A percentile compares a stretch with the other conserved stretches of the same genome.
Conservation (phyloP, 2,113 vertebrate species). For the Miniopterus natalensis region DNA sequence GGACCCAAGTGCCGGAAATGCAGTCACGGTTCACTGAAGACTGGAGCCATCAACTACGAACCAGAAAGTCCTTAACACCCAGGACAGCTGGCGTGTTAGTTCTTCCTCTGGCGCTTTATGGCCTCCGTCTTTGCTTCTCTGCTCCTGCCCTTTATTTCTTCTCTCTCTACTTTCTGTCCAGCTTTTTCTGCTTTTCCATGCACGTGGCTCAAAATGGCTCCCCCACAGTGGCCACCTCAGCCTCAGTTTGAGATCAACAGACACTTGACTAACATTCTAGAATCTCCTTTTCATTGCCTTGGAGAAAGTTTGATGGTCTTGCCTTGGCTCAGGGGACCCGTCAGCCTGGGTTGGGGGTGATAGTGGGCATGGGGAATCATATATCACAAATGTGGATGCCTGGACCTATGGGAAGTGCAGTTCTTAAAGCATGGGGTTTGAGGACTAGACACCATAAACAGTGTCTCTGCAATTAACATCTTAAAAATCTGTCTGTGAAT, state of each 20-base stretch:
- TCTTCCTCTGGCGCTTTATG: background rate
- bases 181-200: background rate
- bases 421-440: background rate
- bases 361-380: background rate
- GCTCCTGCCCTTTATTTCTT: background rate
- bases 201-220: background rate
- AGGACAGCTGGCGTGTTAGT: background rate
- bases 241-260: background rate
- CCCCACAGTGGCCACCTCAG: background rate
- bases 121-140: background rate
- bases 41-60: background rate
- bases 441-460: background rate
- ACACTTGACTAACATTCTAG: background rate
- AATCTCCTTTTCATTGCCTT: background rate
- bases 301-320: background rate
- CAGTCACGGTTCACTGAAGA: background rate
- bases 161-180: background rate
- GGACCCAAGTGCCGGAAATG: background rate
- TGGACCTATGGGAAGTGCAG: background rate
- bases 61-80: background rate
- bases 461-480: background rate
- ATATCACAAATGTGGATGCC: background rate
- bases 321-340: background rate
- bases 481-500: constrained; percentile 12
- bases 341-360: background rate